These are phyloP conservation scores for Drosophila watanabei DNA, from an alignment of 1,140 invertebrate genomes.

Conservation along the genomic window DNA sequence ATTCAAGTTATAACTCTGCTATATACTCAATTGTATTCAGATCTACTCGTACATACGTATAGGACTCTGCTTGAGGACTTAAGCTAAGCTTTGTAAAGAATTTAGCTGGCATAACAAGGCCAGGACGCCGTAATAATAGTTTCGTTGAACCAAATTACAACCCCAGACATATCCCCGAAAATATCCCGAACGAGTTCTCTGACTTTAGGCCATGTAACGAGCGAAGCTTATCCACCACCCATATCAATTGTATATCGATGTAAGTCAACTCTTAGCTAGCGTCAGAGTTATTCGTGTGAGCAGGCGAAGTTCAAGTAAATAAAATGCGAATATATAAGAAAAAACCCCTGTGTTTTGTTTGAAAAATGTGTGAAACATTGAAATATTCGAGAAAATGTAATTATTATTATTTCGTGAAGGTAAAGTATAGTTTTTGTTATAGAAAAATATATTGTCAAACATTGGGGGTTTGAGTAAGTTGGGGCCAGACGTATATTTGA, in stretches of 20 bases:
- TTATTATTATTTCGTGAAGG: no score
- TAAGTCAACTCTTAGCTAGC: constrained; percentile 70
- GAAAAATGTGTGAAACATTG: no score
- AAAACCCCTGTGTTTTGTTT: background rate
- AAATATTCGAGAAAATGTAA: background rate
- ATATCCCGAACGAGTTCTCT: constrained; percentile 48
- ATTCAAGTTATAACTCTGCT: constrained; percentile 74
- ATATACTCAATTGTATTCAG: constrained; percentile 74
- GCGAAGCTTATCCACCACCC: constrained; percentile 73
- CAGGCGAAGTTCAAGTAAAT: constrained; percentile 49
- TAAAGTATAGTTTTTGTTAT: background rate
- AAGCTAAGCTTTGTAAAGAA: constrained; percentile 21
- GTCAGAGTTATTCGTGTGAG: constrained; percentile 47
- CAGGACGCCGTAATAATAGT: constrained; percentile 17
- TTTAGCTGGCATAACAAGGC: constrained; percentile 22
- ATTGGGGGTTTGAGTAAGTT: no score
- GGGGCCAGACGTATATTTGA: no score
- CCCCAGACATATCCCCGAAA: constrained; percentile 63
- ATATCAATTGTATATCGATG: constrained; percentile 76
- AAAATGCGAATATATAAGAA: constrained; percentile 41
- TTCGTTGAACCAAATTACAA: constrained; percentile 29
- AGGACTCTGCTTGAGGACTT: constrained; percentile 56
- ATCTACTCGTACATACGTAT: constrained; percentile 60
- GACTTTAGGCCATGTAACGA: constrained; percentile 51
- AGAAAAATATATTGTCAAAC: no score